phyloP scores from a whole-genome alignment of 1,140 invertebrate genomes.

The Drosophila ogumai region DNA sequence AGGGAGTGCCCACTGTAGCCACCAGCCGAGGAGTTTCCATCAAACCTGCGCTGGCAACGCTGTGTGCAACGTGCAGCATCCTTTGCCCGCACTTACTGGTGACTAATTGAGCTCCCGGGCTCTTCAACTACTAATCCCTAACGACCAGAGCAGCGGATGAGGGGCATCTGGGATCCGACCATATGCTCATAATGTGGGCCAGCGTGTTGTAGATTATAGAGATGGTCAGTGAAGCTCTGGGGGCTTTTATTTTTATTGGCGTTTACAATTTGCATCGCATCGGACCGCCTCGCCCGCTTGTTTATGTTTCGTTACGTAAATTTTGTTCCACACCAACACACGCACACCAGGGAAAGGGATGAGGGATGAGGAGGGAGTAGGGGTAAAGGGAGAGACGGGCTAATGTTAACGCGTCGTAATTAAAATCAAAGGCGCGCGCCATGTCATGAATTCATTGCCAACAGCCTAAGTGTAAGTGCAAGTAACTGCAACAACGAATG shows the following conservation, averaged over 20 bases:
- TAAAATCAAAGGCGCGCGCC: constrained; percentile 70
- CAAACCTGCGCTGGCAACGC: background rate
- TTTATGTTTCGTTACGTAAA: constrained; percentile 41
- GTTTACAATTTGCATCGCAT: constrained; percentile 14
- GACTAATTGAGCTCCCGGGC: background rate
- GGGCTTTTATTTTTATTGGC: constrained; percentile 10
- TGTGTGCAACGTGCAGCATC: background rate
- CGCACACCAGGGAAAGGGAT: background rate
- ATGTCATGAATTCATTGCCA: constrained; percentile 69
- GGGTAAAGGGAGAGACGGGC: constrained; percentile 7
- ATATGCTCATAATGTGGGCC: constrained; percentile 20
- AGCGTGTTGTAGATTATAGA: constrained; percentile 12
- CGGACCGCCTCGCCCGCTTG: constrained; percentile 8
- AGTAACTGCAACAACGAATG: constrained; percentile 31
- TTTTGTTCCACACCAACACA: constrained; percentile 24
- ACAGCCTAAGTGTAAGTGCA: constrained; percentile 42
- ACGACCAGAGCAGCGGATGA: no score
- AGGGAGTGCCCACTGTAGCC: background rate
- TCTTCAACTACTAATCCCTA: background rate
- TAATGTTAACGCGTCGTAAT: constrained; percentile 69
- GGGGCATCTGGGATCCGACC: background rate
- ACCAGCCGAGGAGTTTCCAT: background rate
- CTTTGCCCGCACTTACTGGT: background rate
- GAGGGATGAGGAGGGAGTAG: background rate
- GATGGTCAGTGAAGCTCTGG: constrained; percentile 15